Conservation (phyloP, 1,140 invertebrate genomes). For the Leptinotarsa defecta region DNA sequence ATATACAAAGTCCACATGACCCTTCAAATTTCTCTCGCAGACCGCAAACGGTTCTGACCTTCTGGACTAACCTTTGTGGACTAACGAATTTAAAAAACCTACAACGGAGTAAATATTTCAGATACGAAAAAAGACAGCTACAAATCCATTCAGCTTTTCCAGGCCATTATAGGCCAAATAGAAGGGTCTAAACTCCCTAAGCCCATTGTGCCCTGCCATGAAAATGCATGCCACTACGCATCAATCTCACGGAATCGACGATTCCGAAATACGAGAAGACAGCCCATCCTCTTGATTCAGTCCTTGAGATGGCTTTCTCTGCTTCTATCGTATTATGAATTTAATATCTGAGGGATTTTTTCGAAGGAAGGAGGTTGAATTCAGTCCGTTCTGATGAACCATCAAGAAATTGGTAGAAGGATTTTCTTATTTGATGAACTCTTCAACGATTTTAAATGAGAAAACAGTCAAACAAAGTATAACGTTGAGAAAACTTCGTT, state of each 20-base stretch:
- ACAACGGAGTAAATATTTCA: neutral
- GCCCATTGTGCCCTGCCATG: neutral
- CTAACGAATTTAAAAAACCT: neutral
- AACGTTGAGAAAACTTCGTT: too few relatives aligned
- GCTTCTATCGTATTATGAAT: neutral
- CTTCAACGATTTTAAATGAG: too few relatives aligned
- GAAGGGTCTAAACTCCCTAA: neutral
- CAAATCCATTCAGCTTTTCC: neutral
- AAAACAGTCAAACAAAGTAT: too few relatives aligned
- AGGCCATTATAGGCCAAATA: neutral
- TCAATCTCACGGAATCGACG: neutral
- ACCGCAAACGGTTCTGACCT: too few relatives aligned
- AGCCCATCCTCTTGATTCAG: neutral
- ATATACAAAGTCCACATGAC: too few relatives aligned
- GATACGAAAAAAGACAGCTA: conserved; percentile 2
- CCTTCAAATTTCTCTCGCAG: too few relatives aligned
- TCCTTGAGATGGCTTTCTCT: neutral
- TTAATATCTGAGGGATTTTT: neutral
- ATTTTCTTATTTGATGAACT: too few relatives aligned
- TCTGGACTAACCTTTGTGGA: too few relatives aligned
- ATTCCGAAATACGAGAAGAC: neutral
- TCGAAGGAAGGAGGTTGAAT: neutral
- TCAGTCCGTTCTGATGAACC: neutral
- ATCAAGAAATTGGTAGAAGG: too few relatives aligned
- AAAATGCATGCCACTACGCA: conserved; percentile 2